A percentile compares a stretch with the other conserved stretches of the same genome.
Evolutionary conservation across 2,888 invertebrate species (phyloP).

Genomic region (Pteria penguin): DNA sequence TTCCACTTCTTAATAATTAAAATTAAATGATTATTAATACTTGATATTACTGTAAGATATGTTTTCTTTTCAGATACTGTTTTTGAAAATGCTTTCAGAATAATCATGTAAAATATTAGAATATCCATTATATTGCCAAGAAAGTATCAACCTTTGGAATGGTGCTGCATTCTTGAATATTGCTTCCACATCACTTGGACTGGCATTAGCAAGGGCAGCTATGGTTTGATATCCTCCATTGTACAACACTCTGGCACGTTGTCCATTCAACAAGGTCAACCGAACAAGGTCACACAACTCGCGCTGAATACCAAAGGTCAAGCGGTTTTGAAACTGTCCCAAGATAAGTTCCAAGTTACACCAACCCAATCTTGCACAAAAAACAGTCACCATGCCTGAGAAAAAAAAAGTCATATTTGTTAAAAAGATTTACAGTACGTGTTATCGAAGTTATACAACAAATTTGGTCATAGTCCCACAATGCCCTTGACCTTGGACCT

Average conservation of each 20-base stretch:
- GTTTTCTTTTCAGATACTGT: not conserved
- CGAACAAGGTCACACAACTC: slow-evolving; percentile 93
- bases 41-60: no score
- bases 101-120: not conserved
- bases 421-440: not conserved
- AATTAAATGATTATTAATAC: not conserved
- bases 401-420: not conserved
- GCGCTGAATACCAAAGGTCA: slow-evolving; percentile 95
- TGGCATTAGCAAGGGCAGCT: slow-evolving; percentile 88
- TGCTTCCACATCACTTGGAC: slow-evolving; percentile 86
- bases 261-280: slow-evolving; percentile 89
- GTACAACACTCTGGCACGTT: slow-evolving; percentile 90
- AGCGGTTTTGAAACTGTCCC: slow-evolving; percentile 94
- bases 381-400: slow-evolving; percentile 96
- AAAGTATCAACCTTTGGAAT: slow-evolving; percentile 86
- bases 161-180: slow-evolving; percentile 89
- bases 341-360: slow-evolving; percentile 92
- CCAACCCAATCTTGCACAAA: slow-evolving; percentile 96
- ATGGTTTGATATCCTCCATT: slow-evolving; percentile 90
- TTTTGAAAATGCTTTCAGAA: not conserved
- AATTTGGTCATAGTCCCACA: no score
- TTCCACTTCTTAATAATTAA: not conserved
- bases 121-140: no score
- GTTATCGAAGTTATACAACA: not conserved
- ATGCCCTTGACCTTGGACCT: no score